Percentiles rank a stretch among this genome's conserved stretches.
Conservation (phyloP, 2,113 vertebrate genomes). For the Etia nguti region DNA sequence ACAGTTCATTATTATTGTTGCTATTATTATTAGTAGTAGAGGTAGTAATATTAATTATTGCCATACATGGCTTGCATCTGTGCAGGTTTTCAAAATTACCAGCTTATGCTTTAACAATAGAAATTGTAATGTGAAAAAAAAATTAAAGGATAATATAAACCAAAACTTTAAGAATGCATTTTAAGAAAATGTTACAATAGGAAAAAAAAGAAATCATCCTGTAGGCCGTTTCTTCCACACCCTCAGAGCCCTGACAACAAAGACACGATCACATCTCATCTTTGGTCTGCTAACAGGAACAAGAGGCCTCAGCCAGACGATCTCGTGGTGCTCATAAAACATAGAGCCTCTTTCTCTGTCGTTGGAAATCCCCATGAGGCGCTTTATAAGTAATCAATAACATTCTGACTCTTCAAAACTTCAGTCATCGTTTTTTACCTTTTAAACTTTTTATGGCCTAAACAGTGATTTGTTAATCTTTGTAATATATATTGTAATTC, state of each 20-base stretch:
- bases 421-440: not conserved
- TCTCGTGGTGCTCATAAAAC: not conserved
- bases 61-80: not conserved
- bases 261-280: not conserved
- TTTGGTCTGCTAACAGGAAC: not conserved
- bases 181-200: not conserved
- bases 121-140: not conserved
- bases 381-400: not conserved
- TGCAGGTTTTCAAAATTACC: not conserved
- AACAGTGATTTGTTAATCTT: not conserved
- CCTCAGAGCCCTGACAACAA: not conserved
- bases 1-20: not conserved
- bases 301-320: not conserved
- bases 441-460: not conserved
- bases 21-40: not conserved
- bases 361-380: not conserved
- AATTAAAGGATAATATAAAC: not conserved
- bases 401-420: not conserved
- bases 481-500: not conserved
- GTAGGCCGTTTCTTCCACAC: not conserved
- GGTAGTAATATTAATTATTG: not conserved
- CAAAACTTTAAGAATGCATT: not conserved
- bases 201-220: rapidly evolving
- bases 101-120: not conserved
- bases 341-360: not conserved